Base-by-base conservation (phyloP, 2,113 vertebrate genomes). In the Pardalotus punctatus region DNA sequence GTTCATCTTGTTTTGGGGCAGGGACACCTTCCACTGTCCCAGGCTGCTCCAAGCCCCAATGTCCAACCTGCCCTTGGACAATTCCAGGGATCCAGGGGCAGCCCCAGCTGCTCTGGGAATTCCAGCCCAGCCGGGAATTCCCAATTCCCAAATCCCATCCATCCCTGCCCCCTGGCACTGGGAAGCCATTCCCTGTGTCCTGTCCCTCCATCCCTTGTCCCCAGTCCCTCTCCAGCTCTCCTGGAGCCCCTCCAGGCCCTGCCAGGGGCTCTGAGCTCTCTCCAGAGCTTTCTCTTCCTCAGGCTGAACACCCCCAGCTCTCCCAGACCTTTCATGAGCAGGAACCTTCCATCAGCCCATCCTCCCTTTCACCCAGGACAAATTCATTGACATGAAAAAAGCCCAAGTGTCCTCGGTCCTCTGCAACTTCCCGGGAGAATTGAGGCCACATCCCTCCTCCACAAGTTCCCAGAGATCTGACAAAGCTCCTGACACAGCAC, bases 11-110 rank as follows among this genome's bases (percentile, higher is more conserved):
- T 45, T 15, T 38, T 53, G 43, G 18, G 47, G 8, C 54, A 60
- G 62, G 7, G 14, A 51, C 27, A 43, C 14, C 29, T 86, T 0
- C 27, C 45, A 51, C 38, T 1, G 0, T 2, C 18, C 38, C 72
- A 76, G 61, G 61, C 0, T 33, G 36, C 43, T 77, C 36, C 61
- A 21, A 25, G 47, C 22, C 7, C 31, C n/a, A n/a, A n/a, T 0
- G 0, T 19, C 56, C 56, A 62, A 0, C n/a, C 40, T 62, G 42
- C n/a, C 21, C 35, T 48, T 18, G 66, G 50, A 0, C 42, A 56
- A 21, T 56, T 0, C 57, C 74, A 71, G 48, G 35, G 74, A 48
- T 64, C 40, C 74, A 54, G 74, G 40, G 12, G 11, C 57, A 87
- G 47, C 47, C 72, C 7, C 54, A 78, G 64, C 28, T 43, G 0